Evolutionary conservation across 2,113 vertebrate species (phyloP).

Genomic region (Nycticebus coucang): DNA sequence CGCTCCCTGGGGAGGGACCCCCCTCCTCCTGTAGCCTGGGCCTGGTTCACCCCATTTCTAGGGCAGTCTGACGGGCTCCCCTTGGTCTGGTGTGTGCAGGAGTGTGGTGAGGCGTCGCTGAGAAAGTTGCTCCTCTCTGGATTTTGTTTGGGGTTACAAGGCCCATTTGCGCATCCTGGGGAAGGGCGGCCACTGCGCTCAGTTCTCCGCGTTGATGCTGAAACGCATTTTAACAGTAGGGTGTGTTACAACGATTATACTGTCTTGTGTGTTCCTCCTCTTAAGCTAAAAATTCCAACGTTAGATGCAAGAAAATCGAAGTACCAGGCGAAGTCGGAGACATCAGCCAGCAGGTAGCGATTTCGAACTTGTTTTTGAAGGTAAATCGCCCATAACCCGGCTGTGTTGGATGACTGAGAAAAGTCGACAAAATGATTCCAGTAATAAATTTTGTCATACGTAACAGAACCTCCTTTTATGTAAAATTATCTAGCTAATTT

Average conservation of each 20-base stretch:
- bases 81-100: not conserved
- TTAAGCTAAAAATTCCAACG: not conserved
- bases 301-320: not conserved
- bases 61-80: not conserved
- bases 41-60: not conserved
- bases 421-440: not conserved
- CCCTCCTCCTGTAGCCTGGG: not conserved
- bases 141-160: slow-evolving; percentile 37
- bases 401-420: not conserved
- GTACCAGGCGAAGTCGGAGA: not conserved
- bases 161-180: not conserved
- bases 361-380: slow-evolving; percentile 50
- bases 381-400: slow-evolving; percentile 3
- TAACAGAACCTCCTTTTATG: slow-evolving; percentile 37
- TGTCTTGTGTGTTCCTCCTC: not conserved
- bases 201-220: not conserved
- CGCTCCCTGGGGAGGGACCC: too few relatives aligned
- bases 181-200: not conserved
- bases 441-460: slow-evolving; percentile 32
- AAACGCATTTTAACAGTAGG: not conserved
- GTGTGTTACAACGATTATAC: not conserved
- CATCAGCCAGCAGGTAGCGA: not conserved
- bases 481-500: slow-evolving; percentile 68
- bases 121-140: not conserved
- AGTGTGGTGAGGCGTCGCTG: not conserved